Conservation (phyloP, 2,797 vertebrate genomes). For the Pithecia hirsuta region DNA sequence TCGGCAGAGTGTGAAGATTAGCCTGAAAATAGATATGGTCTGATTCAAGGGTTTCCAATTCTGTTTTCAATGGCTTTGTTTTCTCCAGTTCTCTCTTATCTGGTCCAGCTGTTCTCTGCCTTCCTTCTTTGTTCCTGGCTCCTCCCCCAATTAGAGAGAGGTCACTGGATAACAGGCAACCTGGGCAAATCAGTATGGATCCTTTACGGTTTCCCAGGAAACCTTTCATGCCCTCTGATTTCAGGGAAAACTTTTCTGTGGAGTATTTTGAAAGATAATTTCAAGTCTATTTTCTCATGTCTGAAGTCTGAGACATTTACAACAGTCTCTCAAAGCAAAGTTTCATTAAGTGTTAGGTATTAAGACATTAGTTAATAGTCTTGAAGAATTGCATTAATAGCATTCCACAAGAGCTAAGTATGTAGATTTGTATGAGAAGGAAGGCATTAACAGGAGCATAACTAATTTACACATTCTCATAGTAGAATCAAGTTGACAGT, state of each 20-base stretch:
- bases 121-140: slow-evolving; percentile 56
- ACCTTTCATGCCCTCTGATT: slow-evolving; percentile 56
- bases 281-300: slow-evolving; percentile 47
- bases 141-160: slow-evolving; percentile 66
- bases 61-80: slow-evolving; percentile 42
- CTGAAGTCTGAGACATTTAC: slow-evolving; percentile 54
- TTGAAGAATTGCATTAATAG: slow-evolving; percentile 20
- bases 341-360: slow-evolving; percentile 61
- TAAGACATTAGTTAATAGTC: slow-evolving; percentile 53
- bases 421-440: slow-evolving; percentile 19
- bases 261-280: slow-evolving; percentile 51
- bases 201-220: slow-evolving; percentile 61
- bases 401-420: neutral
- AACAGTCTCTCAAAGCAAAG: slow-evolving; percentile 41
- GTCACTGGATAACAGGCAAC: slow-evolving; percentile 58
- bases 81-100: neutral
- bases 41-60: slow-evolving; percentile 19
- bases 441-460: slow-evolving; percentile 7
- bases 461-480: slow-evolving; percentile 47
- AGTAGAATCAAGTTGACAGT: neutral
- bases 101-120: slow-evolving; percentile 55
- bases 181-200: slow-evolving; percentile 33
- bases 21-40: slow-evolving; percentile 9
- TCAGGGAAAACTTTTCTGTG: slow-evolving; percentile 13
- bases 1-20: neutral